Evolutionary conservation across 2,113 vertebrate genomes (phyloP).

Genomic region (Spea bombifrons): DNA sequence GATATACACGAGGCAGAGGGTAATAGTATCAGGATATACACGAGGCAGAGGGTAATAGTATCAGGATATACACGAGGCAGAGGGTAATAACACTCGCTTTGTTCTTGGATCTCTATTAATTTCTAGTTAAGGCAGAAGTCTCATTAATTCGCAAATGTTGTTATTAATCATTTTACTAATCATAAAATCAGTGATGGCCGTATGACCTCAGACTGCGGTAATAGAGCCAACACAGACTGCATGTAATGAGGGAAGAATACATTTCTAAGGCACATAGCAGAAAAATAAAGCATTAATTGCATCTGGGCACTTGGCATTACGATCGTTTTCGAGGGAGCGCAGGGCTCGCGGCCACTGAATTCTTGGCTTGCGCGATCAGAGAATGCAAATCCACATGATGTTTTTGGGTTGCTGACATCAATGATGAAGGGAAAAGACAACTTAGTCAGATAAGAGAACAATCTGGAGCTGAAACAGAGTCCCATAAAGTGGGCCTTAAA

Average conservation of each 20-base stretch:
- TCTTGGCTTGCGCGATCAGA: constrained; percentile 33
- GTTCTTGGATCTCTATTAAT: constrained; percentile 32
- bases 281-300: constrained; percentile 38
- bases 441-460: constrained; percentile 17
- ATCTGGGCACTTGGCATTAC: constrained; percentile 47
- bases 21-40: not conserved
- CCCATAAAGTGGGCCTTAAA: too few species aligned
- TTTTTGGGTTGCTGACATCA: constrained; percentile 34
- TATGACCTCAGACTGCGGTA: constrained; percentile 45
- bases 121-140: constrained; percentile 32
- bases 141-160: constrained; percentile 47
- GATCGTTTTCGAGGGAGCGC: constrained; percentile 36
- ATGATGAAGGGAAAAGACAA: constrained; percentile 32
- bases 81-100: constrained; percentile 43
- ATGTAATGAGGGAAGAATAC: constrained; percentile 32
- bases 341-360: constrained; percentile 45
- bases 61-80: constrained; percentile 10
- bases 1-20: not conserved
- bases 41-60: not conserved
- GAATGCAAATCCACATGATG: constrained; percentile 45
- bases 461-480: not conserved
- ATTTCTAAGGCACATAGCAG: constrained; percentile 24
- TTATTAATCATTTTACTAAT: constrained; percentile 49
- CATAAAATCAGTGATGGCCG: constrained; percentile 49
- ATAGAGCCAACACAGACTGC: constrained; percentile 47